Base-by-base conservation (phyloP, 2,113 vertebrate species). In the Tamias sibiricus region DNA sequence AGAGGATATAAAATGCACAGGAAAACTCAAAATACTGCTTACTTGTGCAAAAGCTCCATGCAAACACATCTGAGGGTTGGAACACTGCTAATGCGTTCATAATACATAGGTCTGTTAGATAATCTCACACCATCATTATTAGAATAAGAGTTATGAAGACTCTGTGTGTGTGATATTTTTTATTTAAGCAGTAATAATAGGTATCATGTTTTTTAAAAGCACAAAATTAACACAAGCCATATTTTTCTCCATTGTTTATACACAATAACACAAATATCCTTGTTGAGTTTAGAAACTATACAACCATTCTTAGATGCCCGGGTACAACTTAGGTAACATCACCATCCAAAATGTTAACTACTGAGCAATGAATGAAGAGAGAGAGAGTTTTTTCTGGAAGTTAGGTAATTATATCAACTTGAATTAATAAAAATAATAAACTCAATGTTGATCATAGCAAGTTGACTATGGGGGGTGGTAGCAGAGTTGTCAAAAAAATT, bases 181-280 rank as follows among this genome's bases (percentile, higher is more conserved):
- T 84, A 57, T 94, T 94, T 76, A 94, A 37, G 40, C 10, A 77
- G 7, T n/a, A 87, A 77, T 64, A 66, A 90, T 42, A 76, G 71
- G 40, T 37, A 71, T 40, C n/a, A 44, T 35, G 37, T 84, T 92
- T 92, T 64, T 52, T 37, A 91, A 92, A 66, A 62, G 35, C 40
- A 44, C 28, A 77, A 54, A 81, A 52, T 42, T n/a, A 91, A 59
- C 52, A 52, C 57, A 64, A 57, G 24, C 20, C 57, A 11, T 42
- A 20, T 49, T 72, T 85, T 64, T 37, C 24, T 24, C 68, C 1
- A 64, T 32, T 64, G 32, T 49, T 90, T 86, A 74, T 37, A 52
- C 66, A 57, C n/a, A 81, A 93, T 14, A 72, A 68, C 13, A 85
- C 17, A 92, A 57, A 74, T 74, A 37, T 6, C 69, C 57, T 74